phyloP scores from a whole-genome alignment of 1,140 invertebrate genomes.

The Lordiphosa mommai region DNA sequence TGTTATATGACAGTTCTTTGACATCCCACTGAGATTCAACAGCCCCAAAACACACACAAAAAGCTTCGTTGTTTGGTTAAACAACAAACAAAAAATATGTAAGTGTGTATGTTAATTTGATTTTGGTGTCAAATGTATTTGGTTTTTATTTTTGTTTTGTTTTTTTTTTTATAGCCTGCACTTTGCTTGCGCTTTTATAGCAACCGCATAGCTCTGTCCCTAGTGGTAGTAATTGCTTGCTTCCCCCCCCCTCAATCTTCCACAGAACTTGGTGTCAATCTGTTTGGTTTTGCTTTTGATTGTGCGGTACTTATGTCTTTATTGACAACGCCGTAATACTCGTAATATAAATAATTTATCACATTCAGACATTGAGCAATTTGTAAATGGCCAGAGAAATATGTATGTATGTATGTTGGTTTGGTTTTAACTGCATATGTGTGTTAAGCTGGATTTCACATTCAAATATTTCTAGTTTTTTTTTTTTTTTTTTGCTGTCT shows the following conservation, averaged over 20 bases:
- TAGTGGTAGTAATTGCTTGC: slow-evolving; percentile 37
- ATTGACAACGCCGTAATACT: slow-evolving; percentile 53
- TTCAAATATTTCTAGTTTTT: too few species aligned
- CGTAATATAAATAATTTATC: slow-evolving; percentile 63
- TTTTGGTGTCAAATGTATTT: slow-evolving; percentile 68
- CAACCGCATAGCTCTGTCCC: slow-evolving; percentile 3
- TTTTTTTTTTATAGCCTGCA: slow-evolving; percentile 59
- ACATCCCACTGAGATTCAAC: slow-evolving; percentile 58
- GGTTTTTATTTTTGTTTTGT: slow-evolving; percentile 19
- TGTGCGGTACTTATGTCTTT: slow-evolving; percentile 70
- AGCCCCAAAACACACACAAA: slow-evolving; percentile 11
- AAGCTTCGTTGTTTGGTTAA: slow-evolving; percentile 24
- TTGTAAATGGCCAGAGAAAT: slow-evolving; percentile 57
- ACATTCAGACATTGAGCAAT: slow-evolving; percentile 53
- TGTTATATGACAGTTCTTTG: slow-evolving; percentile 59
- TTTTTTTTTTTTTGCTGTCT: too few species aligned
- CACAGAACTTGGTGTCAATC: slow-evolving; percentile 37
- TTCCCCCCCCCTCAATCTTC: background rate
- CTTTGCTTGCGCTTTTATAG: slow-evolving; percentile 63
- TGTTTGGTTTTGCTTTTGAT: slow-evolving; percentile 59
- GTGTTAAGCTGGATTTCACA: slow-evolving; percentile 14
- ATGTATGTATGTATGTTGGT: background rate
- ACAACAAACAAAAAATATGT: slow-evolving; percentile 20
- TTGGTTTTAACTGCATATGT: slow-evolving; percentile 1
- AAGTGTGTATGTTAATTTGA: slow-evolving; percentile 74